These are phyloP conservation scores for Myoxocephalus aenaeus DNA, from an alignment of 2,797 vertebrate species.

Conservation along the genomic window DNA sequence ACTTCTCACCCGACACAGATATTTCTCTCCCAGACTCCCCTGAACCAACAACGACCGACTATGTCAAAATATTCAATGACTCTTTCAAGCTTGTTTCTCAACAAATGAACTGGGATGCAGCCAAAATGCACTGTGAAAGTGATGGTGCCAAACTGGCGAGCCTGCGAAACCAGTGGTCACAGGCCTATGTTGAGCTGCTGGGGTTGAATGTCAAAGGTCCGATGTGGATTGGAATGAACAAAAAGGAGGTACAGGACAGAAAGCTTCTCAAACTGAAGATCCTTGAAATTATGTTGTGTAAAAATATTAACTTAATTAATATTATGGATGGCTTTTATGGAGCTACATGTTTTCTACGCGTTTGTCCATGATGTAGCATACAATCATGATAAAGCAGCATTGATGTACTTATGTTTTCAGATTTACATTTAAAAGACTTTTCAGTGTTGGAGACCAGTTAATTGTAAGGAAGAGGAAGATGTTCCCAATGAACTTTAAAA, in stretches of 20 bases:
- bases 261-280: neutral
- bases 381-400: neutral
- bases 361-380: neutral
- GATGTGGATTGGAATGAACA: conserved; percentile 90
- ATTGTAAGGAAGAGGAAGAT: neutral
- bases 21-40: conserved; percentile 12
- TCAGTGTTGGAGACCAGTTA: neutral
- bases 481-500: neutral
- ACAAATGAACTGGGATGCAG: conserved; percentile 85
- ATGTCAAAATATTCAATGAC: conserved; percentile 77
- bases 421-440: neutral
- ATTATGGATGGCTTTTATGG: neutral
- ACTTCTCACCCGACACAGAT: conserved; percentile 32
- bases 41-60: conserved; percentile 57
- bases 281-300: too few relatives aligned
- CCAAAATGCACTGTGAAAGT: conserved; percentile 75
- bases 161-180: conserved; percentile 78
- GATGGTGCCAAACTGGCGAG: conserved; percentile 78
- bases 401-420: neutral
- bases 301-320: neutral
- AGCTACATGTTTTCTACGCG: too few relatives aligned
- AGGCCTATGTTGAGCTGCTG: conserved; percentile 80
- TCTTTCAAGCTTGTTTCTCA: conserved; percentile 75
- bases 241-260: conserved; percentile 78
- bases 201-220: conserved; percentile 71